Percentiles rank a stretch among this genome's conserved stretches.
These are phyloP conservation scores for Xyrichtys novacula DNA, from an alignment of 2,797 vertebrate genomes.

Conservation along the genomic window DNA sequence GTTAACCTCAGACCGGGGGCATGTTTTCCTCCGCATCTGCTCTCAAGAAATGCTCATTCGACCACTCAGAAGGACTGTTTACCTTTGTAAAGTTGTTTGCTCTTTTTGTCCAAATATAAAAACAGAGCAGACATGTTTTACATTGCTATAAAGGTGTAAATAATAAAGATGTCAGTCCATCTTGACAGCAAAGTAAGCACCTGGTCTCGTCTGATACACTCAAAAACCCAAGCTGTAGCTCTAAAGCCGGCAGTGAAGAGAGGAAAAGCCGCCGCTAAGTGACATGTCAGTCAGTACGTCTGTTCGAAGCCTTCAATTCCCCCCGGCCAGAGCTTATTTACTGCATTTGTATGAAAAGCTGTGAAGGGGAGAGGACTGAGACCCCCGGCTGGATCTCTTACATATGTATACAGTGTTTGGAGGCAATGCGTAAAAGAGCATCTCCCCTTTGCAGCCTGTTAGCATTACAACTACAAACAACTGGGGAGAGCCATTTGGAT, in stretches of 20 bases:
- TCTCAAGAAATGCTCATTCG: slow-evolving; percentile 25
- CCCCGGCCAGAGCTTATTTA: slow-evolving; percentile 82
- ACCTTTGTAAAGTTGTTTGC: background rate
- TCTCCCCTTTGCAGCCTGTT: slow-evolving; percentile 46
- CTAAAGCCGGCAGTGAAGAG: slow-evolving; percentile 70
- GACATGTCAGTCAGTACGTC: slow-evolving; percentile 80
- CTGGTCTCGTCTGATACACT: slow-evolving; percentile 50
- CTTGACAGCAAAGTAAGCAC: slow-evolving; percentile 42
- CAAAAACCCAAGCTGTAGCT: slow-evolving; percentile 61
- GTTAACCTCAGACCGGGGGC: slow-evolving; percentile 44
- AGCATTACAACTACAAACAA: slow-evolving; percentile 72
- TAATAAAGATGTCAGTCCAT: slow-evolving; percentile 53
- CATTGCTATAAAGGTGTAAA: slow-evolving; percentile 14
- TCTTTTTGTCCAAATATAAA: slow-evolving; percentile 12
- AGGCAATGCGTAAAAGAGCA: slow-evolving; percentile 64
- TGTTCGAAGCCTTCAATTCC: slow-evolving; percentile 77
- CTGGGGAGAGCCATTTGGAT: slow-evolving; percentile 71
- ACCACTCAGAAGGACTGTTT: slow-evolving; percentile 5
- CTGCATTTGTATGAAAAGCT: slow-evolving; percentile 84
- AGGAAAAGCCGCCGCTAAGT: slow-evolving; percentile 81
- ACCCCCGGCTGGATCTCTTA: slow-evolving; percentile 76
- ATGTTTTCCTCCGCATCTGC: slow-evolving; percentile 43
- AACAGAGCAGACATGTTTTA: slow-evolving; percentile 4
- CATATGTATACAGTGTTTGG: slow-evolving; percentile 83
- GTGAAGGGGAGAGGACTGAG: slow-evolving; percentile 73